Evolutionary conservation across 2,797 vertebrate genomes (phyloP).

Genomic region (Phrynocephalus forsythii): DNA sequence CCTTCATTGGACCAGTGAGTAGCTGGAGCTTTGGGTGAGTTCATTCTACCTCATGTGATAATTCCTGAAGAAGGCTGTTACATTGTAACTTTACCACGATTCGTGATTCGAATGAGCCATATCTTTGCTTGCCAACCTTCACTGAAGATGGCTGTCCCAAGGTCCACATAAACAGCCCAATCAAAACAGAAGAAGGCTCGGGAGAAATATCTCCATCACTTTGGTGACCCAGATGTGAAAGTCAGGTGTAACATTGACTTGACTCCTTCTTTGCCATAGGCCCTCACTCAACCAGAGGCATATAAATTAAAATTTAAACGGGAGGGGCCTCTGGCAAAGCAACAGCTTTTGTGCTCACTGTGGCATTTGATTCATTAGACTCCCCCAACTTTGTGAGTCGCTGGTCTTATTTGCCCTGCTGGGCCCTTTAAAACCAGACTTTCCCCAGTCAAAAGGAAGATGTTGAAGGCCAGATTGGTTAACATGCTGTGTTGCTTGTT

Average conservation of each 20-base stretch:
- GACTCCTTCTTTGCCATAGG: too few species aligned
- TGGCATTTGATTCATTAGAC: too few species aligned
- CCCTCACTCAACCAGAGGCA: too few species aligned
- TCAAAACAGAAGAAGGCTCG: background rate
- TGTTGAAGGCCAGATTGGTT: conserved; percentile 17
- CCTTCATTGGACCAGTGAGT: too few species aligned
- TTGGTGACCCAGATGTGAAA: background rate
- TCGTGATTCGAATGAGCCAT: too few species aligned
- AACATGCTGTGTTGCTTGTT: background rate
- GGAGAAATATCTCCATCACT: background rate
- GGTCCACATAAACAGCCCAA: background rate
- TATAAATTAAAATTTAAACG: too few species aligned
- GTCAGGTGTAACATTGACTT: background rate
- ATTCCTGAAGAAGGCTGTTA: too few species aligned
- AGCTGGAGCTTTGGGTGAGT: too few species aligned
- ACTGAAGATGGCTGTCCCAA: background rate
- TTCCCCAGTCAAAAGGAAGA: background rate
- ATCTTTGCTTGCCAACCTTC: too few species aligned
- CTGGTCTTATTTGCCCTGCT: background rate
- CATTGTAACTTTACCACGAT: too few species aligned
- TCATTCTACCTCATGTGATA: too few species aligned
- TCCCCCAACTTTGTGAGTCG: background rate
- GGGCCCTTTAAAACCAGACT: background rate
- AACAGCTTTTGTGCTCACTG: background rate
- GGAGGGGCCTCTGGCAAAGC: too few species aligned